Evolutionary conservation across 2,888 invertebrate species (phyloP), one percentile per base, ranked within the genome.

Genomic region (Agriopis aurantiaria): DNA sequence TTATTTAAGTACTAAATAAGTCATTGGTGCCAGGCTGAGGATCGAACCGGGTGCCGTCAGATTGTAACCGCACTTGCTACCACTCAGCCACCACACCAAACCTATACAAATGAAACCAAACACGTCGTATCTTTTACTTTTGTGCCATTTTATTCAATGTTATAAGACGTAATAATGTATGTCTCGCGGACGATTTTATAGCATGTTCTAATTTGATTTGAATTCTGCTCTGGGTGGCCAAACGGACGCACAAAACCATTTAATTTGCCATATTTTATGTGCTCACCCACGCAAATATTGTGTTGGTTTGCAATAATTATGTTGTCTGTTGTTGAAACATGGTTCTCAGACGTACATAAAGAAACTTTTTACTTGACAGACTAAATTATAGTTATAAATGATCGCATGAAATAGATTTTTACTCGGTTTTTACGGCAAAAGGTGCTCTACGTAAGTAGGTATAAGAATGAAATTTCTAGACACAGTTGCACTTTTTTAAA

Each of bases 241-340:
- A 41, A 41, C 48, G 49, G 49, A 55, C 55, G 11, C 41, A 52
- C 62, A 62, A 62, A 61, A 62, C 53, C 62, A 62, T 55, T 62
- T 62, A 62, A 62, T 62, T 62, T 52, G 62, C 45, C 9, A 53
- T 53, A 62, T 46, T 62, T 62, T 62, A 53, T 53, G 45, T 45
- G 7, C 10, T 46, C 53, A 23, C 62, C 62, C 45, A 62, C 62
- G 62, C 62, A 55, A 62, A 33, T 62, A 14, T 62, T 62, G 33
- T 53, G 9, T 52, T 43, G 52, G 12, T 43, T 62, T 51, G 51
- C 12, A 17, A 52, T 61, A 61, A 61, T 61, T 61, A 52, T 43
- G 61, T 61, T 14, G 14, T 41, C 60, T 14, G 33, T 49, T 60
- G 12, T 6, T 57, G 11, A 17, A 43, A 43, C 17, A 33, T 57